These are phyloP conservation scores for Exaiptasia diaphana DNA, from an alignment of 64 coral and sea anemone genomes.

Conservation along the genomic window DNA sequence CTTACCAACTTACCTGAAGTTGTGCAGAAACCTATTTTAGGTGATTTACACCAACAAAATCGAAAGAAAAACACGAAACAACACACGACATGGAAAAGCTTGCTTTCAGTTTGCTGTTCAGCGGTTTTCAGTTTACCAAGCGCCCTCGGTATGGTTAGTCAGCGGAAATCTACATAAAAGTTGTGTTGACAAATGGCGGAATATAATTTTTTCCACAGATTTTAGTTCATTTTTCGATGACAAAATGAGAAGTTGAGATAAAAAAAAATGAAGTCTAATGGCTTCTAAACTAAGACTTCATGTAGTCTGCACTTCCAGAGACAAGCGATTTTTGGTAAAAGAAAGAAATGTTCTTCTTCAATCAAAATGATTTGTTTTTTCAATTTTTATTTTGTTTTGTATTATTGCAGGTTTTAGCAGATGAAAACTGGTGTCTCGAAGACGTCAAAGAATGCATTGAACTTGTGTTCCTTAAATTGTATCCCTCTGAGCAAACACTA, in stretches of 20 bases:
- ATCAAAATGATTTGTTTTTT: neutral
- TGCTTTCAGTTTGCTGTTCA: too few relatives aligned
- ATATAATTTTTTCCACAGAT: neutral
- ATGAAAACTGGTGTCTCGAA: slow-evolving; percentile 59
- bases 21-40: too few relatives aligned
- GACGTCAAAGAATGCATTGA: slow-evolving; percentile 38
- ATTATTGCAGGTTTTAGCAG: slow-evolving; percentile 62
- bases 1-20: too few relatives aligned
- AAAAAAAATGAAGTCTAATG: slow-evolving; percentile 34
- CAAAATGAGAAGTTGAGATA: neutral
- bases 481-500: slow-evolving; percentile 48
- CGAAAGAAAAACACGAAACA: too few relatives aligned
- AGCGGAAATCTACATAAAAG: neutral
- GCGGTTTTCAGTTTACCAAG: too few relatives aligned
- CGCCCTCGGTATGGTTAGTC: neutral
- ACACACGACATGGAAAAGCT: too few relatives aligned
- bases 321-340: slow-evolving; percentile 76
- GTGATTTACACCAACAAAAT: too few relatives aligned
- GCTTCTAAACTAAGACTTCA: slow-evolving; percentile 68
- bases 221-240: neutral
- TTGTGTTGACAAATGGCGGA: neutral
- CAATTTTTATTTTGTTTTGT: neutral
- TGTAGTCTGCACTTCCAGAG: slow-evolving; percentile 79
- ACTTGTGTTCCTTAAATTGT: slow-evolving; percentile 66
- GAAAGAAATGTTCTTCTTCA: neutral